phyloP scores from a whole-genome alignment of 2,888 invertebrate species.

The Chrysodeixis includens region DNA sequence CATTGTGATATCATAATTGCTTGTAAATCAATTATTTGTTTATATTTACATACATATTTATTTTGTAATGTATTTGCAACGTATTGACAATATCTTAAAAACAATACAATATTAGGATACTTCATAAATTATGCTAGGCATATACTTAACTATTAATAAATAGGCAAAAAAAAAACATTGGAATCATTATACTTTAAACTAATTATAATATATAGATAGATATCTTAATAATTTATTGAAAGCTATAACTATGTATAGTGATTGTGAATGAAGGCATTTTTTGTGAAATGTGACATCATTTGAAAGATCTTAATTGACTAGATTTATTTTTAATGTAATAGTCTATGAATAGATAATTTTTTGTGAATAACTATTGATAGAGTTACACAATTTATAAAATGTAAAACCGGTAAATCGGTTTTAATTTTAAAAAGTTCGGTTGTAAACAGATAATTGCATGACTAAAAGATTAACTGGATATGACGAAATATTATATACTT shows the following conservation, averaged over 20 bases:
- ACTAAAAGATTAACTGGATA: not conserved
- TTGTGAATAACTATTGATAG: not conserved
- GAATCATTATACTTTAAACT: not conserved
- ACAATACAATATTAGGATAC: not conserved
- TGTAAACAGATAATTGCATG: not conserved
- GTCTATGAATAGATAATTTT: slow-evolving; percentile 14
- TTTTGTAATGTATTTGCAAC: not conserved
- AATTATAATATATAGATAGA: not conserved
- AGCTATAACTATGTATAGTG: slow-evolving; percentile 39
- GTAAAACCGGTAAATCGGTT: not conserved
- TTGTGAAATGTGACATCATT: slow-evolving; percentile 37
- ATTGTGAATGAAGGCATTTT: slow-evolving; percentile 45
- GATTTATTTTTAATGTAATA: slow-evolving; percentile 22
- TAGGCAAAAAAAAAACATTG: not conserved
- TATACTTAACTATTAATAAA: not conserved
- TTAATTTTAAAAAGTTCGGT: not conserved
- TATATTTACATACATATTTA: not conserved
- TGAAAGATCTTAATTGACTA: slow-evolving; percentile 27
- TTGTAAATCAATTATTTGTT: not conserved
- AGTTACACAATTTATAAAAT: not conserved
- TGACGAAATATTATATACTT: too few species aligned
- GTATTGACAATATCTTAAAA: not conserved
- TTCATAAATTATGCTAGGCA: not conserved
- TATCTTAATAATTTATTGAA: slow-evolving; percentile 14
- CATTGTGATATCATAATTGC: not conserved